These are phyloP conservation scores for Xiphydria camelus DNA, from an alignment of 2,888 invertebrate species.

Conservation along the genomic window DNA sequence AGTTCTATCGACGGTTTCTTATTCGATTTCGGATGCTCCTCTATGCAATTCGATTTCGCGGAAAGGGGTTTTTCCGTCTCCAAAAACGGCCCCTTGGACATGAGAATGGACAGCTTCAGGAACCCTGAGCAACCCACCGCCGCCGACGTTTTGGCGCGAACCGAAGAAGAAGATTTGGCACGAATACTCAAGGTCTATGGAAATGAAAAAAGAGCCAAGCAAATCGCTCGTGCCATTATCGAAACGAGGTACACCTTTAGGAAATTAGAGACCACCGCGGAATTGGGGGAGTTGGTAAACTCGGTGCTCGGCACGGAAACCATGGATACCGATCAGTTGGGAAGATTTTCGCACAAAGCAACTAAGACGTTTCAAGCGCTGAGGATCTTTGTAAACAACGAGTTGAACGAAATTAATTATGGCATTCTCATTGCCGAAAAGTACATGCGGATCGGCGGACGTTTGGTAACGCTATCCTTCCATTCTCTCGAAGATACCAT, in stretches of 20 bases:
- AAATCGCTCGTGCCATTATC: slow-evolving; percentile 84
- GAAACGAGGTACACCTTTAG: slow-evolving; percentile 79
- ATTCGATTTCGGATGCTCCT: slow-evolving; percentile 93
- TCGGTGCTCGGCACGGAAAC: slow-evolving; percentile 64
- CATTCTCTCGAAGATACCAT: slow-evolving; percentile 94
- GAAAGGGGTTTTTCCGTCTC: slow-evolving; percentile 85
- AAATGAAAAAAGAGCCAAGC: slow-evolving; percentile 83
- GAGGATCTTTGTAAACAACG: slow-evolving; percentile 94
- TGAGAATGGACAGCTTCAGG: slow-evolving; percentile 89
- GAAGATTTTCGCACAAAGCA: slow-evolving; percentile 77
- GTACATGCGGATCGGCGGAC: slow-evolving; percentile 78
- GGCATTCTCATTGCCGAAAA: slow-evolving; percentile 77
- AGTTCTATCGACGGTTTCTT: slow-evolving; percentile 82
- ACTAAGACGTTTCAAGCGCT: slow-evolving; percentile 93
- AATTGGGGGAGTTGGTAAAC: slow-evolving; percentile 76
- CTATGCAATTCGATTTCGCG: slow-evolving; percentile 88
- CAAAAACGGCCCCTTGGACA: slow-evolving; percentile 87
- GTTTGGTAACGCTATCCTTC: slow-evolving; percentile 82
- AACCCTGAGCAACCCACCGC: slow-evolving; percentile 77
- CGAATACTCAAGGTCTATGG: slow-evolving; percentile 90
- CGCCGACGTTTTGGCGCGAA: slow-evolving; percentile 80
- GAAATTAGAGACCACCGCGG: slow-evolving; percentile 78
- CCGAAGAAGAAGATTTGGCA: slow-evolving; percentile 76
- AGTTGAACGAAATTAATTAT: slow-evolving; percentile 92
- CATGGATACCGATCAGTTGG: slow-evolving; percentile 70